These are phyloP conservation scores for Mungos mungo DNA, from an alignment of 2,113 vertebrate genomes.

Conservation along the genomic window DNA sequence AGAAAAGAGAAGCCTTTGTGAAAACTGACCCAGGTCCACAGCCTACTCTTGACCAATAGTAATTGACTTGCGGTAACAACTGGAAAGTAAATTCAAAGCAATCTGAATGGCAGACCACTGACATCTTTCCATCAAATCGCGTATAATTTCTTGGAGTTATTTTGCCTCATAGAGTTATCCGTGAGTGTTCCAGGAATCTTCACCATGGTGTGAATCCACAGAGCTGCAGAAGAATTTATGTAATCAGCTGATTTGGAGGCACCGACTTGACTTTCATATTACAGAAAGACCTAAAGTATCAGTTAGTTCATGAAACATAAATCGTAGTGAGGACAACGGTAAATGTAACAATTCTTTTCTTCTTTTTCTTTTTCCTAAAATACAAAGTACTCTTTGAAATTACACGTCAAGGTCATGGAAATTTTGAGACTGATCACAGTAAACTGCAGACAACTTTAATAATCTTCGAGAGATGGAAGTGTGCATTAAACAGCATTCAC, in stretches of 20 bases:
- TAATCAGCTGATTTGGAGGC: background rate
- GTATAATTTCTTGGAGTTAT: background rate
- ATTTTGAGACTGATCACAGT: background rate
- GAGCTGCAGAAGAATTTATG: background rate
- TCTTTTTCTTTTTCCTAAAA: background rate
- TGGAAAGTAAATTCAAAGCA: slow-evolving; percentile 6
- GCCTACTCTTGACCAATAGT: background rate
- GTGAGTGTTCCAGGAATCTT: background rate
- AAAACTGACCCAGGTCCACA: background rate
- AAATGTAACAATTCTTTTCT: background rate
- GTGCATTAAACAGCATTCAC: background rate
- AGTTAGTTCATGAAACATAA: slow-evolving; percentile 13
- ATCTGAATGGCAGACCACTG: background rate
- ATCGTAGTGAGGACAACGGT: background rate
- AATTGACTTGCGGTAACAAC: background rate
- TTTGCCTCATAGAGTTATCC: background rate
- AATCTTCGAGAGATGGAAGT: background rate
- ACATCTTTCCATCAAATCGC: background rate
- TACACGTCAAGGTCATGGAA: background rate
- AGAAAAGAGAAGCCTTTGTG: background rate
- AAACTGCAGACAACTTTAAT: background rate
- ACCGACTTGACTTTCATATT: background rate
- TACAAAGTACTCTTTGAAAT: background rate
- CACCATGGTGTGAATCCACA: rapidly evolving
- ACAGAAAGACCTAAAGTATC: background rate